Conservation (phyloP, 2,113 vertebrate genomes). For the Aegithalos caudatus region DNA sequence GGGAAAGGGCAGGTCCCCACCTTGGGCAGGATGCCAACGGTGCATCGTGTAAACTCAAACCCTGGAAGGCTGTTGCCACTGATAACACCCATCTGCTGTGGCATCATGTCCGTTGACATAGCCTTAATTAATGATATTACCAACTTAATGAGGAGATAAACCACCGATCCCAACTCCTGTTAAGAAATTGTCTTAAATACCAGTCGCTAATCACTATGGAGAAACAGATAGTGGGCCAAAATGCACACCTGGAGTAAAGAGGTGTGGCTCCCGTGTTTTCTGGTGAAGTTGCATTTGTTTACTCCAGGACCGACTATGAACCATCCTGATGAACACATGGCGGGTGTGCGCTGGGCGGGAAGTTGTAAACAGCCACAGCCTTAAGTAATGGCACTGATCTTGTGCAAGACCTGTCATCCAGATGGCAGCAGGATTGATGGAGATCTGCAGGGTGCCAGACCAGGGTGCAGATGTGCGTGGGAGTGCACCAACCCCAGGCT, state of each 20-base stretch:
- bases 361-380: constrained; percentile 50
- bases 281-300: constrained; percentile 57
- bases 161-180: constrained; percentile 20
- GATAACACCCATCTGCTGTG: constrained; percentile 9
- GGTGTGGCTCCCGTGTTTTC: constrained; percentile 19
- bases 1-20: not conserved
- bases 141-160: constrained; percentile 53
- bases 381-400: constrained; percentile 40
- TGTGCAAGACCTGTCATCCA: constrained; percentile 48
- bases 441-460: not conserved
- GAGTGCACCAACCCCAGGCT: not conserved
- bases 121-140: constrained; percentile 41
- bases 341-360: constrained; percentile 31
- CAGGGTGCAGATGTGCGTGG: not conserved
- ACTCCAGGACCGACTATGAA: constrained; percentile 15
- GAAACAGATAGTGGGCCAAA: constrained; percentile 50
- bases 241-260: constrained; percentile 40
- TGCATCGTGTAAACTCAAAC: not conserved
- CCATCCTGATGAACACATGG: not conserved
- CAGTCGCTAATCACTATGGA: constrained; percentile 15
- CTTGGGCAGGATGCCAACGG: not conserved
- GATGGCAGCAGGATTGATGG: constrained; percentile 35
- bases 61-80: constrained; percentile 34
- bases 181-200: constrained; percentile 62
- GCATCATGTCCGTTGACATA: constrained; percentile 40